Evolutionary conservation across 2,797 vertebrate genomes (phyloP), one percentile per base, ranked within the genome.

Genomic region (Sebastiscus albofasciatus): DNA sequence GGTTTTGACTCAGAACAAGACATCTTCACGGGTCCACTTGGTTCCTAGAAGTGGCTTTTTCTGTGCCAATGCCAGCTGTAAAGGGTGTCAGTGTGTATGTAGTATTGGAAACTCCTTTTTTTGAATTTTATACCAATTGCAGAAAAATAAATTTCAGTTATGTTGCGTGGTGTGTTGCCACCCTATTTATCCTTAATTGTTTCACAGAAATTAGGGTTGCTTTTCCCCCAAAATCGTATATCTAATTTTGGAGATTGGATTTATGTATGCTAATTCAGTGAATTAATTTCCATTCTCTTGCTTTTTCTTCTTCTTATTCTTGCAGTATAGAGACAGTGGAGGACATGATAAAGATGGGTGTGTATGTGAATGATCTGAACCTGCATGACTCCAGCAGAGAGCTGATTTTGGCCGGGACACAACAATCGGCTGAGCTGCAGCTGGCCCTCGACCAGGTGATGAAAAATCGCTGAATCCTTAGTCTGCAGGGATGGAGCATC

Each of bases 311-410:
- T 56, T 4, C n/a, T 36, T 72, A 3, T 56, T n/a, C 36, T 5
- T 68, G n/a, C 82, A 93, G 95, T 14, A 96, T 95, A 31, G 95
- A 96, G 89, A 96, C 95, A 0, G 95, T 94, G 88, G 95, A 95
- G 85, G 94, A 96, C 89, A 96, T 96, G 95, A 96, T 96, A 70
- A 96, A 96, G 84, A 96, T 96, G 95, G 94, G 94, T 0, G 96
- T 96, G 36, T 95, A 96, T 18, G 95, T 95, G 58, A 96, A 96
- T 3, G 93, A 96, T 29, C 84, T 96, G 84, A 96, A 96, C 89
- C 91, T 96, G 62, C 95, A 96, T 1, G 94, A 96, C 90, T 96
- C 95, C 49, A 96, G 95, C 87, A 90, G 94, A 86, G 95, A 96
- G 91, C 92, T 96, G 73, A 96, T 96, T 78, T 79, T 96, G 82